Base-by-base conservation (phyloP, 2,888 invertebrate species). In the Herminia tarsipennalis region DNA sequence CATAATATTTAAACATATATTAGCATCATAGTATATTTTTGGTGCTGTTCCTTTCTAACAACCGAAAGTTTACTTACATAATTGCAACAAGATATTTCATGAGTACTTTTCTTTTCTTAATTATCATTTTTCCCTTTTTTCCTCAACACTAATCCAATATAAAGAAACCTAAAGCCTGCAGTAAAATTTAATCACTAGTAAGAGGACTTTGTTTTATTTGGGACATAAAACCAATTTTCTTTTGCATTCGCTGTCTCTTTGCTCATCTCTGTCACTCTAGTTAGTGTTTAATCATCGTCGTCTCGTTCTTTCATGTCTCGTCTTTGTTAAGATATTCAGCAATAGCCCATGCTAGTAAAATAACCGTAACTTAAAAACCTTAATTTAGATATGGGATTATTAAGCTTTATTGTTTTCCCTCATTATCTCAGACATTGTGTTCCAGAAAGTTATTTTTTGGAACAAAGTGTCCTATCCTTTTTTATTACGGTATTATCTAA, bases 151-250 rank as follows among this genome's bases (percentile, higher is more conserved):
- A 50, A 57, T 56, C 50, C 33, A 13, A 54, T 44, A 54, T 56
- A 55, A 61, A 64, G 45, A 35, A 56, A 57, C 60, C 60, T 54
- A 51, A 65, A 59, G 64, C 56, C 57, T 56, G 61, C 46, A 69
- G 44, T 73, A 62, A 73, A 74, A 59, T 66, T 60, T 61, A 70
- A 73, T 73, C 66, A 66, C 62, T 50, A 43, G 46, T 56, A 48
- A 56, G 53, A 66, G 59, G 60, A 52, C 61, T 65, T 65, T 61
- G 56, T 70, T 72, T 70, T 70, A 68, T 70, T 70, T 61, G 57
- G 55, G 42, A 37, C 56, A 61, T 56, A 55, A 66, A 67, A 59
- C 56, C 55, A 59, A 65, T 65, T 64, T 66, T 46, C 22, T 62
- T 39, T 56, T 51, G 44, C 54, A 47, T 48, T 47, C 14, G 4